Conservation (phyloP, 2,113 vertebrate species). For the Romanogobio albipinnatus region DNA sequence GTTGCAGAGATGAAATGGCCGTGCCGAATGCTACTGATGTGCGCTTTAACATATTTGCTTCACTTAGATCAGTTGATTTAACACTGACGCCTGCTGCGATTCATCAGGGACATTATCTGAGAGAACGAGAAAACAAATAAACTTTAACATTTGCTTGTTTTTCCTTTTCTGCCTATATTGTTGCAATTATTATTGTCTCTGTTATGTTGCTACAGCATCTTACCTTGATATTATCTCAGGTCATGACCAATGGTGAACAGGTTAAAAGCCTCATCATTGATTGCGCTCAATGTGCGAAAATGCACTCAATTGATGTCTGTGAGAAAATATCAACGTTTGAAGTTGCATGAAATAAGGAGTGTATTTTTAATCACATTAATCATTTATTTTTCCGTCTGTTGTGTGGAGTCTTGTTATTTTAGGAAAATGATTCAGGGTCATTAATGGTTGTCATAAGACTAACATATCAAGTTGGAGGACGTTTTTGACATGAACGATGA, state of each 20-base stretch:
- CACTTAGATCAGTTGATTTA: constrained; percentile 64
- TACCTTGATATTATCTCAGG: constrained; percentile 7
- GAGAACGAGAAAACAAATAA: constrained; percentile 1
- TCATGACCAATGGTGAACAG: background rate
- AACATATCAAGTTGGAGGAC: constrained; percentile 53
- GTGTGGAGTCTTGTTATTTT: constrained; percentile 38
- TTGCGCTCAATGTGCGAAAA: constrained; percentile 6
- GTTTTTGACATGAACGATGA: constrained; percentile 47
- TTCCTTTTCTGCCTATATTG: background rate
- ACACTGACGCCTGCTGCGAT: constrained; percentile 39
- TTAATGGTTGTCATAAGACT: constrained; percentile 55
- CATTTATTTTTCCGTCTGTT: constrained; percentile 19
- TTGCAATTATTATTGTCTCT: background rate
- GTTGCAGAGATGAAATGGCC: constrained; percentile 69
- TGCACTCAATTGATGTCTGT: background rate
- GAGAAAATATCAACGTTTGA: background rate
- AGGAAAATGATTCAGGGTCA: constrained; percentile 42
- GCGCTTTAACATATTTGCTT: constrained; percentile 78
- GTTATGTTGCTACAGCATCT: background rate
- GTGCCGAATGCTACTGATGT: constrained; percentile 75
- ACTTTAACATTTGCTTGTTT: constrained; percentile 24
- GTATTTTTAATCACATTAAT: constrained; percentile 29
- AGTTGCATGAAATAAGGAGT: background rate
- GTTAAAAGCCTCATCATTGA: background rate
- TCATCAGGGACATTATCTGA: constrained; percentile 48